Conservation (phyloP, 2,113 vertebrate genomes). For the Zapus hudsonius region DNA sequence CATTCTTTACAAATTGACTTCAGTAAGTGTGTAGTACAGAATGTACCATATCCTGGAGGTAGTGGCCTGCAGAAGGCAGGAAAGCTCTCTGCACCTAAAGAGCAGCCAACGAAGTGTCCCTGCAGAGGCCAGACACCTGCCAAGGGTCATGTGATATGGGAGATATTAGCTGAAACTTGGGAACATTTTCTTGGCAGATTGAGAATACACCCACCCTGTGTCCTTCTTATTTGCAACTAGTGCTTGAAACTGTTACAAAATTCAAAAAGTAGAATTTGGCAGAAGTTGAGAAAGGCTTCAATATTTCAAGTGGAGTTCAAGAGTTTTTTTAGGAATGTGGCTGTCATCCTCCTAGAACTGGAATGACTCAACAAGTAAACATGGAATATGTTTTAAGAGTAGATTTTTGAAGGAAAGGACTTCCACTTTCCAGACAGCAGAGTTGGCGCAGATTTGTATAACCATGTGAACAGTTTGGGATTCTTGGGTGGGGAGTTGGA, state of each 20-base stretch:
- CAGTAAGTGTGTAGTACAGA: constrained; percentile 97
- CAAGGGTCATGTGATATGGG: constrained; percentile 85
- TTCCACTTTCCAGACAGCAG: constrained; percentile 95
- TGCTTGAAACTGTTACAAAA: constrained; percentile 79
- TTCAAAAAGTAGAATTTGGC: constrained; percentile 94
- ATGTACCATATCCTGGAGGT: constrained; percentile 92
- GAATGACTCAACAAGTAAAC: constrained; percentile 95
- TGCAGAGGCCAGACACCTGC: constrained; percentile 90
- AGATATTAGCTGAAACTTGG: constrained; percentile 71
- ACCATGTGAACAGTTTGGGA: constrained; percentile 98
- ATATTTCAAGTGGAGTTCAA: constrained; percentile 99
- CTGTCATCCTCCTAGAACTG: constrained; percentile 93
- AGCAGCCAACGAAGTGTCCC: constrained; percentile 82
- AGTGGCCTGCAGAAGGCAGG: constrained; percentile 84
- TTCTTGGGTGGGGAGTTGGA: constrained; percentile 96
- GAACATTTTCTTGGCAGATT: constrained; percentile 90
- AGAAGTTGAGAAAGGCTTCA: constrained; percentile 98
- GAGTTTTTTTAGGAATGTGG: constrained; percentile 94
- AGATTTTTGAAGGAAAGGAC: constrained; percentile 89
- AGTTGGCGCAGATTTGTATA: constrained; percentile 96
- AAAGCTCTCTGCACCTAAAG: constrained; percentile 84
- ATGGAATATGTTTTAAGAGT: constrained; percentile 94
- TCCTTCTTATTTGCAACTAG: constrained; percentile 95
- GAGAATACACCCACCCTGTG: constrained; percentile 96
- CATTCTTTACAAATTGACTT: constrained; percentile 97